phyloP scores from a whole-genome alignment of 2,113 vertebrate species.

The Azemiops feae region DNA sequence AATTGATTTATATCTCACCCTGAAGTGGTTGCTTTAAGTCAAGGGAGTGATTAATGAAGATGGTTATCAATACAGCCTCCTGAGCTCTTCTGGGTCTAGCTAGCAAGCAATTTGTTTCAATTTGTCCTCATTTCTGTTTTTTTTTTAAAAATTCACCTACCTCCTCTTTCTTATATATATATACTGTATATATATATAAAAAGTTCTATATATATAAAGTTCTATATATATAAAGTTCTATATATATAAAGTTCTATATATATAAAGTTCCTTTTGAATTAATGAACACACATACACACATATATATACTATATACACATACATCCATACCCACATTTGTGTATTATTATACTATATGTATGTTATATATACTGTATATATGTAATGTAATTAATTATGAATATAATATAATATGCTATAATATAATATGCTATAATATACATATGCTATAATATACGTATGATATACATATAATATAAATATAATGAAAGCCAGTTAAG shows the following conservation, averaged over 20 bases:
- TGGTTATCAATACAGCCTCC: conserved; percentile 5
- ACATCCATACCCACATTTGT: background rate
- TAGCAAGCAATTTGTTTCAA: background rate
- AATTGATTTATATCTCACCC: conserved; percentile 27
- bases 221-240: too few relatives aligned
- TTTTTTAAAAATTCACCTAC: background rate
- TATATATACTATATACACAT: background rate
- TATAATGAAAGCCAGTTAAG: background rate
- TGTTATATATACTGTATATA: background rate
- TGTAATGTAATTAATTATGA: too few relatives aligned
- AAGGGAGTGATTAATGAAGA: conserved; percentile 21
- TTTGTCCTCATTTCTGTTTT: background rate
- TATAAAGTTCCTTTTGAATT: too few relatives aligned
- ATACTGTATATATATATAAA: too few relatives aligned
- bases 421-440: too few relatives aligned
- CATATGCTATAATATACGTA: too few relatives aligned
- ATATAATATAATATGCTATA: too few relatives aligned
- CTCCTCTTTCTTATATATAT: background rate
- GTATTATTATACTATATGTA: background rate
- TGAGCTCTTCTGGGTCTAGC: background rate
- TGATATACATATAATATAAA: background rate
- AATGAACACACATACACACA: too few relatives aligned
- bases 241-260: background rate
- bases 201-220: too few relatives aligned
- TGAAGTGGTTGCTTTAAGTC: conserved; percentile 32